Percentiles rank a stretch among this genome's conserved stretches.
Evolutionary conservation across 2,113 vertebrate genomes (phyloP).

Genomic region (Illadopsis cleaveri): DNA sequence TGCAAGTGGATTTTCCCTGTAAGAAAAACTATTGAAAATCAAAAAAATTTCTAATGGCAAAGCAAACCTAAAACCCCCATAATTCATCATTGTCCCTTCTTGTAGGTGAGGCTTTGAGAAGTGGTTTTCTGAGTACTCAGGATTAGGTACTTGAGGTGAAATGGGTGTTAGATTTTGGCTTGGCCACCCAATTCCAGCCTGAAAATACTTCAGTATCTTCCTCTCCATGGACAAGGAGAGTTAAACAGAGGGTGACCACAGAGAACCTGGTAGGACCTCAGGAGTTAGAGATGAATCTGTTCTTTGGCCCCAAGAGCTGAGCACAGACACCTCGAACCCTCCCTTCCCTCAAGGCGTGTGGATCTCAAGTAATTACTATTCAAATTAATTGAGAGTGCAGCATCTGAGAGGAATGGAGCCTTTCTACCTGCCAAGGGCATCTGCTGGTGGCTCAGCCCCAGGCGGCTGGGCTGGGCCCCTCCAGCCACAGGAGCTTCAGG

Average conservation of each 20-base stretch:
- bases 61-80: rapidly evolving
- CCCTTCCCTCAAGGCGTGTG: neutral
- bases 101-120: neutral
- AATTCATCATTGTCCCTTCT: neutral
- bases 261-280: neutral
- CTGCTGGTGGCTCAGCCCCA: neutral
- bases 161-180: neutral
- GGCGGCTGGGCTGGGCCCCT: neutral
- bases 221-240: neutral
- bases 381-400: neutral
- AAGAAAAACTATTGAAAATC: neutral
- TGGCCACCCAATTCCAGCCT: neutral
- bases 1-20: neutral
- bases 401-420: neutral
- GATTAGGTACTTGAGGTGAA: neutral
- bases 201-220: neutral
- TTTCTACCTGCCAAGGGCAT: neutral
- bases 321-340: neutral
- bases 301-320: neutral
- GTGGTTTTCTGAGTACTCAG: neutral
- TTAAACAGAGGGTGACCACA: neutral
- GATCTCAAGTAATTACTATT: neutral
- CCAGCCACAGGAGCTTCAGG: neutral
- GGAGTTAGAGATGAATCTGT: rapidly evolving
- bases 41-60: neutral